Evolutionary conservation across 2,888 invertebrate species (phyloP).

Genomic region (Omphaloscelis lunosa): DNA sequence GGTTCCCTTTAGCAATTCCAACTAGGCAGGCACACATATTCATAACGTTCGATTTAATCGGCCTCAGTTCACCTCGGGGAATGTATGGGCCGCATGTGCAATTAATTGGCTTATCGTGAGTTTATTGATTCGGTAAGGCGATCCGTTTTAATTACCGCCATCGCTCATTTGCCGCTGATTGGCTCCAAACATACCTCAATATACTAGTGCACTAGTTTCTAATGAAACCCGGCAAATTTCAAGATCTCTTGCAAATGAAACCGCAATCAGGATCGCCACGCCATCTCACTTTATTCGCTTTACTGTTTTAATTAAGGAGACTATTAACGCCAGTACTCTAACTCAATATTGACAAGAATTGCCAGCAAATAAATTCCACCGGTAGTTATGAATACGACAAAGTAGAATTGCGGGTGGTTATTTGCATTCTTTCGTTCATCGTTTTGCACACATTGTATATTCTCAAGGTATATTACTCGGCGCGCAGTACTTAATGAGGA

Average conservation of each 20-base stretch:
- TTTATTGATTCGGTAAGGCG: conserved; percentile 90
- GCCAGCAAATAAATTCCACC: conserved; percentile 52
- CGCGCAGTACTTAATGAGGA: conserved; percentile 46
- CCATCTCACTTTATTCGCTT: conserved; percentile 52
- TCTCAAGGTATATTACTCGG: conserved; percentile 24
- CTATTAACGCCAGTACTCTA: conserved; percentile 62
- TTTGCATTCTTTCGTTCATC: conserved; percentile 52
- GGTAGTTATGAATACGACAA: conserved; percentile 45
- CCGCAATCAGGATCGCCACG: conserved; percentile 23
- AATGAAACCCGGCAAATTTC: conserved; percentile 63
- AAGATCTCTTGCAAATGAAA: conserved; percentile 51
- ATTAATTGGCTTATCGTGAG: conserved; percentile 89
- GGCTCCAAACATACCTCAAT: conserved; percentile 72
- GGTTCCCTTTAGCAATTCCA: conserved; percentile 48
- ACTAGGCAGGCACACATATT: conserved; percentile 56
- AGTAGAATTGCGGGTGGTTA: conserved; percentile 27
- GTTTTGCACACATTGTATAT: conserved; percentile 46
- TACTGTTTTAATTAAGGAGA: conserved; percentile 66
- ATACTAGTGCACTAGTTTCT: conserved; percentile 62
- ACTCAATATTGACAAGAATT: conserved; percentile 64
- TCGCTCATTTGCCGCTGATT: conserved; percentile 88
- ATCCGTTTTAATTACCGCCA: conserved; percentile 90
- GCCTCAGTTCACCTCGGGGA: conserved; percentile 78
- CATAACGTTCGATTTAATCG: conserved; percentile 71
- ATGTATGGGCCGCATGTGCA: conserved; percentile 81